phyloP scores from a whole-genome alignment of 2,888 invertebrate genomes.

The Hemaris fuciformis region DNA sequence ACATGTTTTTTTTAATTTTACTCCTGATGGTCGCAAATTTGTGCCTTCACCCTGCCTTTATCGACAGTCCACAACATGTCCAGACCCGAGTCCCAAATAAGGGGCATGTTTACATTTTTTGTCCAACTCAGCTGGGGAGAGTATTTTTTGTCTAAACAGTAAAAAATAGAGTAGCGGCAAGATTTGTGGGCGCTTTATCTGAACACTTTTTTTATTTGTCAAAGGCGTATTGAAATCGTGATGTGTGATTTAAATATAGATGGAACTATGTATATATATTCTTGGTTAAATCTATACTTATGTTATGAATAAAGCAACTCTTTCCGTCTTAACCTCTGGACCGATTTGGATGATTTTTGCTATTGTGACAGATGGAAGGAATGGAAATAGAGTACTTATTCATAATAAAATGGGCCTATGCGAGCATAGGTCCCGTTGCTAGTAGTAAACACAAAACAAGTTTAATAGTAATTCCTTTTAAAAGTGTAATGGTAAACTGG shows the following conservation, averaged over 20 bases:
- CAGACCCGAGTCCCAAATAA: conserved; percentile 14
- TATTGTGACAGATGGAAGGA: no score
- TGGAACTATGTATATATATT: no score
- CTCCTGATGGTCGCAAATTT: neutral
- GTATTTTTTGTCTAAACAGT: neutral
- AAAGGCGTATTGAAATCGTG: neutral
- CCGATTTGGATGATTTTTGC: no score
- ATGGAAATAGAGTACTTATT: no score
- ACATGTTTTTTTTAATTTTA: neutral
- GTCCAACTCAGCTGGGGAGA: neutral
- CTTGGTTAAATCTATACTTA: no score
- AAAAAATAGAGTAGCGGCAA: conserved; percentile 4
- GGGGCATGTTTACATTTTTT: conserved; percentile 19
- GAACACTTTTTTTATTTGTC: neutral
- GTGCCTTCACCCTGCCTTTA: conserved; percentile 6
- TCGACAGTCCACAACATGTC: conserved; percentile 19
- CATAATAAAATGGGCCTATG: no score
- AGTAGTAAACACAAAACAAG: no score
- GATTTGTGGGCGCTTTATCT: conserved; percentile 3
- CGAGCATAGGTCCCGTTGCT: no score
- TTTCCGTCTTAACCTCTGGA: no score
- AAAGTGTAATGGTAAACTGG: no score
- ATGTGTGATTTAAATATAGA: neutral
- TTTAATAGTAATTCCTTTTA: no score
- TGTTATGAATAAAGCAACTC: no score